phyloP scores from a whole-genome alignment of 2,888 invertebrate genomes.

The Scrobipalpa atriplicella region DNA sequence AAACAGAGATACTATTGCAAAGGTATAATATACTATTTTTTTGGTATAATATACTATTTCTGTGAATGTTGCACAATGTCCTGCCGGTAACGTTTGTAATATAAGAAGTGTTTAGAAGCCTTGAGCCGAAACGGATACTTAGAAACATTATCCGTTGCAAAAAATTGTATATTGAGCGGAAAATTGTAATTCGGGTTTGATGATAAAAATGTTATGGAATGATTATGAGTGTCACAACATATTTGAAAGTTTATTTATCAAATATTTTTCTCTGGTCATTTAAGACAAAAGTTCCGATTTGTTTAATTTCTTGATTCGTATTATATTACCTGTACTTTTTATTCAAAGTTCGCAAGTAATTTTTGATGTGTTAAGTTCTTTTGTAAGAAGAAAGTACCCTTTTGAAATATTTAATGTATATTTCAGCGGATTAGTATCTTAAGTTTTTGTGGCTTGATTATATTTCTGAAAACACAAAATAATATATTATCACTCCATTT shows the following conservation, averaged over 20 bases:
- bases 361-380: too few relatives aligned
- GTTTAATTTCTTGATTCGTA: too few relatives aligned
- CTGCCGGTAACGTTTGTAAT: constrained; percentile 14
- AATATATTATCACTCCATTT: too few relatives aligned
- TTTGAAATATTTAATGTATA: too few relatives aligned
- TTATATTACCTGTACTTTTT: too few relatives aligned
- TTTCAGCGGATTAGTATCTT: too few relatives aligned
- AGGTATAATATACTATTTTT: neutral
- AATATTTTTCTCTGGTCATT: neutral
- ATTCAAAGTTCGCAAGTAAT: too few relatives aligned
- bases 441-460: too few relatives aligned
- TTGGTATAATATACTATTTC: constrained; percentile 9
- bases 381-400: too few relatives aligned
- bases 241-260: neutral
- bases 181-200: constrained; percentile 27
- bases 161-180: constrained; percentile 38
- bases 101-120: constrained; percentile 28
- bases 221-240: neutral
- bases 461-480: too few relatives aligned
- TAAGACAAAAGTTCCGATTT: too few relatives aligned
- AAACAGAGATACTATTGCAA: constrained; percentile 40
- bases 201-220: too few relatives aligned
- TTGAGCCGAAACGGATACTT: constrained; percentile 39
- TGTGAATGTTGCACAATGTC: constrained; percentile 23
- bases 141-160: constrained; percentile 39